Evolutionary conservation across 2,113 vertebrate genomes (phyloP), one percentile per base, ranked within the genome.

Genomic region (Hemichromis elongatus): DNA sequence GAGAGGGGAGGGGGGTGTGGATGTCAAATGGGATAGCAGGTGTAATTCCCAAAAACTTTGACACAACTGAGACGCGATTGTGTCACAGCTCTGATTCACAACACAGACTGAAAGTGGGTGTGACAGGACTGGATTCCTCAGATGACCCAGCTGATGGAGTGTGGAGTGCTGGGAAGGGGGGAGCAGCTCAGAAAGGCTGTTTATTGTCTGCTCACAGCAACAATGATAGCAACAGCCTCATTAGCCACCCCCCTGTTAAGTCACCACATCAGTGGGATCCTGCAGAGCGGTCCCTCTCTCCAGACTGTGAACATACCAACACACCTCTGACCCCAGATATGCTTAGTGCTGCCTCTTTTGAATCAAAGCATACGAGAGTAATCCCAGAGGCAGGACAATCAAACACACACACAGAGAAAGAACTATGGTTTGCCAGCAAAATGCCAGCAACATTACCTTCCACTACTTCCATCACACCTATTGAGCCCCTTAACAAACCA

Each of bases 251-350:
- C 81, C 11, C 11, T 75, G 54, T 77, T 79, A 55, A 85, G 13
- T 84, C 57, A 37, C 45, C 70, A 5, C 35, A 61, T 85, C 84
- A 84, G 14, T 70, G 24, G 68, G 86, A 86, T 40, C 94, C 94
- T 37, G 93, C 93, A 75, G 96, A 97, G 87, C 96, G 95, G 78
- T 95, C 96, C 37, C 95, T 95, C 77, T 97, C 96, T 47, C 94
- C 94, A 54, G 91, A 92, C 54, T 90, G 84, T 9, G 92, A 95
- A 82, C 40, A 61, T 4, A 86, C 79, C 37, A 79, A 6, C 55
- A 12, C 19, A 79, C 47, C 50, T 33, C 54, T 75, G 30, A 89
- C 73, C 50, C 86, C 66, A 42, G 83, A 82, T 40, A 88, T 87
- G 2, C 16, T 13, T 30, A 83, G 81, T 1, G 37, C 92, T 78